Percentiles rank a stretch among this genome's conserved stretches.
Evolutionary conservation across 2,797 vertebrate species (phyloP).

Genomic region (Stomatorhinus walkeri): DNA sequence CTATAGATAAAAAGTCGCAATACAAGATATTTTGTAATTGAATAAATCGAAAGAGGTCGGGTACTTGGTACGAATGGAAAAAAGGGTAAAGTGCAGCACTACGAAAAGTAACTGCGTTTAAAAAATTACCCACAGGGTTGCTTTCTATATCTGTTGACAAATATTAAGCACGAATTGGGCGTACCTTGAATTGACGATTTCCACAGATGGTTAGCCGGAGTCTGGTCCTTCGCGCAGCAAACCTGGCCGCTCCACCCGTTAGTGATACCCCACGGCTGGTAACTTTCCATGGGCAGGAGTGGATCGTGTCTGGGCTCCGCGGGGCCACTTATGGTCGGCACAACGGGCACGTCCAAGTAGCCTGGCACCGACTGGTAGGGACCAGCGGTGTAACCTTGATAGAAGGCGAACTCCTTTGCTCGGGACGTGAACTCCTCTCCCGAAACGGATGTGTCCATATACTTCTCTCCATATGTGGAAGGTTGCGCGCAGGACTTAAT

Average conservation of each 20-base stretch:
- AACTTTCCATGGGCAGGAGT: conserved; percentile 87
- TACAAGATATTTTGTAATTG: background rate
- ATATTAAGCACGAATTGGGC: background rate
- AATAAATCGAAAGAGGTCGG: background rate
- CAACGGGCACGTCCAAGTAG: conserved; percentile 91
- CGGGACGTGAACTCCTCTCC: conserved; percentile 87
- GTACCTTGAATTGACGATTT: conserved; percentile 92
- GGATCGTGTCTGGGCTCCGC: conserved; percentile 86
- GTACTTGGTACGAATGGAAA: background rate
- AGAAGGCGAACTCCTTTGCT: conserved; percentile 95
- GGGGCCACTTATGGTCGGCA: conserved; percentile 77
- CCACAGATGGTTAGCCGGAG: conserved; percentile 85
- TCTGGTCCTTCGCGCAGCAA: conserved; percentile 94
- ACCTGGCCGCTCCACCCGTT: conserved; percentile 97
- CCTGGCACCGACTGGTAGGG: conserved; percentile 89
- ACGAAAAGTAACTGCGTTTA: background rate
- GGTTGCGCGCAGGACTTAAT: conserved; percentile 88
- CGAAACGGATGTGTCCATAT: conserved; percentile 84
- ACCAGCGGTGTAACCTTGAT: conserved; percentile 84
- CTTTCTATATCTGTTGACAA: background rate
- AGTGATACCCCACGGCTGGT: conserved; percentile 92
- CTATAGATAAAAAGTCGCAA: background rate
- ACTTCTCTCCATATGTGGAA: conserved; percentile 80
- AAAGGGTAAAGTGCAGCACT: background rate
- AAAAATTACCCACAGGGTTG: background rate